Conservation (phyloP, 2,797 vertebrate genomes). For the Eupleurogrammus muticus region DNA sequence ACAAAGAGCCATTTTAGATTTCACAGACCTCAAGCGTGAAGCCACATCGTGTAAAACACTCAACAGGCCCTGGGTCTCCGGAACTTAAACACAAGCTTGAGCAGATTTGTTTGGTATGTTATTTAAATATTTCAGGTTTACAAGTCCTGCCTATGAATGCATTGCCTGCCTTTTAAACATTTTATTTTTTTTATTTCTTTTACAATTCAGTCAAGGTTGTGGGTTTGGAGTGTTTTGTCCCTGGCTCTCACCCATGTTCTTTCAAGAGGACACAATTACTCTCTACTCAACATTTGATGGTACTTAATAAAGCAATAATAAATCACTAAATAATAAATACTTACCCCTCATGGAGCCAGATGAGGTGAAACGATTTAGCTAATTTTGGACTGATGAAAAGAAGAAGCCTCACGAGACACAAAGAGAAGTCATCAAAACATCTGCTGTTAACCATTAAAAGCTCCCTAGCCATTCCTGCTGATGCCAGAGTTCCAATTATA, state of each 20-base stretch:
- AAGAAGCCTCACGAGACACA: slow-evolving; percentile 45
- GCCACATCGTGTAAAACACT: slow-evolving; percentile 50
- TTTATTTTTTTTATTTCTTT: slow-evolving; percentile 12
- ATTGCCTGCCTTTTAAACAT: not conserved
- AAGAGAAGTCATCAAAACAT: slow-evolving; percentile 64
- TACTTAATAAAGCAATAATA: slow-evolving; percentile 56
- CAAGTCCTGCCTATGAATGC: not conserved
- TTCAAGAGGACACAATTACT: slow-evolving; percentile 7
- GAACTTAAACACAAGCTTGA: slow-evolving; percentile 26
- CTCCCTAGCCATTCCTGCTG: slow-evolving; percentile 34
- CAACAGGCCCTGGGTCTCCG: slow-evolving; percentile 24
- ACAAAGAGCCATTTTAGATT: slow-evolving; percentile 57
- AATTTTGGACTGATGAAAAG: slow-evolving; percentile 64
- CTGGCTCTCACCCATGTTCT: not conserved
- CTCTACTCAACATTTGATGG: slow-evolving; percentile 29
- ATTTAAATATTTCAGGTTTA: slow-evolving; percentile 14
- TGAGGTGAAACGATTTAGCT: slow-evolving; percentile 64
- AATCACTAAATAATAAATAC: slow-evolving; percentile 68
- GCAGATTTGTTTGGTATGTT: slow-evolving; percentile 9
- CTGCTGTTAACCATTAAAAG: slow-evolving; percentile 64
- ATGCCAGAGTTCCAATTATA: slow-evolving; percentile 33
- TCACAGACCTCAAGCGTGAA: slow-evolving; percentile 57
- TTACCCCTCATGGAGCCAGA: slow-evolving; percentile 66
- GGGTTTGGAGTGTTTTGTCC: not conserved
- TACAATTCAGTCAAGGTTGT: not conserved